Percentiles rank a stretch among this genome's conserved stretches.
Evolutionary conservation across 2,113 vertebrate genomes (phyloP).

Genomic region (Centropus unirufus): DNA sequence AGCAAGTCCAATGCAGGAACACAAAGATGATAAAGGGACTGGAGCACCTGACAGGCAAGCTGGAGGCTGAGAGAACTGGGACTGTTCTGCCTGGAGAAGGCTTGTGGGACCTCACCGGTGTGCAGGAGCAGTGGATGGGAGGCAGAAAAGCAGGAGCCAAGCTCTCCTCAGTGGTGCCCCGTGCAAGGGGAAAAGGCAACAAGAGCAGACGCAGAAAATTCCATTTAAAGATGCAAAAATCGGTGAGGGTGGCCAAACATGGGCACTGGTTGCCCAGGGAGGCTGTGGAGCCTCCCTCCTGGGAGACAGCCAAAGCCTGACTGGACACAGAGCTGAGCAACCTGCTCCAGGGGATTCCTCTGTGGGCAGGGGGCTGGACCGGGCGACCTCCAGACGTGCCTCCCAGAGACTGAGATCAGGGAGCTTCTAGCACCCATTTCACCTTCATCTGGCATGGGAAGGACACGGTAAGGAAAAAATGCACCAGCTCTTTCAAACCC

Average conservation of each 20-base stretch:
- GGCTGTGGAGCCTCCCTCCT: background rate
- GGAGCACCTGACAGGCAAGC: background rate
- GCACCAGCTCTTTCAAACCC: background rate
- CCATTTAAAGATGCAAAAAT: background rate
- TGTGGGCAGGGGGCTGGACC: background rate
- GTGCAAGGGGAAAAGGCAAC: background rate
- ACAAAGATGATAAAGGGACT: background rate
- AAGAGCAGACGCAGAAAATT: background rate
- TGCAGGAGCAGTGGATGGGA: background rate
- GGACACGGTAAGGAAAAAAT: background rate
- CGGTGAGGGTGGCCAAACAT: background rate
- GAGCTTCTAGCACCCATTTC: background rate
- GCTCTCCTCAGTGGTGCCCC: background rate
- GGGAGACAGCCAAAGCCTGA: background rate
- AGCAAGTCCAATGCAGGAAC: fast-evolving
- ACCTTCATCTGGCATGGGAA: background rate
- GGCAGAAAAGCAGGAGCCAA: background rate
- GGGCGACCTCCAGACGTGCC: background rate
- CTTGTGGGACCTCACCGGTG: background rate
- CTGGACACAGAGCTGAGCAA: background rate
- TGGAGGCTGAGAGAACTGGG: background rate
- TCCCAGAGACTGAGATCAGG: background rate
- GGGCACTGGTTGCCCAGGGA: background rate
- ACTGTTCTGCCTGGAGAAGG: background rate
- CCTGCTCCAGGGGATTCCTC: background rate